A percentile compares a stretch with the other conserved stretches of the same genome.
phyloP scores from a whole-genome alignment of 2,113 vertebrate genomes.

The Pungitius pungitius region DNA sequence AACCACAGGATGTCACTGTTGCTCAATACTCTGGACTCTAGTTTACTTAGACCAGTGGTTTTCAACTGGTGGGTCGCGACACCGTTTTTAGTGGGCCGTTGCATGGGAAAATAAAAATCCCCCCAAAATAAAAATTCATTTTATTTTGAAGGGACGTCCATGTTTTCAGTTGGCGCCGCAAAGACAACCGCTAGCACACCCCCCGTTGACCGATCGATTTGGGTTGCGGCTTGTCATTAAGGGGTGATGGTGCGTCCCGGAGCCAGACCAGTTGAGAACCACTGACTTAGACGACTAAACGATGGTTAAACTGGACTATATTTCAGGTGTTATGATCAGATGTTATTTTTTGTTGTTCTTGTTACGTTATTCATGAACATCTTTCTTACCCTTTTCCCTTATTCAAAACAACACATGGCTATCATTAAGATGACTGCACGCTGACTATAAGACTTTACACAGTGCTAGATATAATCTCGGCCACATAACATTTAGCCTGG shows the following conservation, averaged over 20 bases:
- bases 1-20: conserved; percentile 64
- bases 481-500: neutral
- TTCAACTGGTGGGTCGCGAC: too few relatives aligned
- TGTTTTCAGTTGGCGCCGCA: too few relatives aligned
- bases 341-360: neutral
- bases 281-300: neutral
- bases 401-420: neutral
- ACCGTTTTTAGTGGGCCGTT: too few relatives aligned
- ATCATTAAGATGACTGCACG: neutral
- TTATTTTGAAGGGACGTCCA: too few relatives aligned
- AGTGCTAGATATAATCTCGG: neutral
- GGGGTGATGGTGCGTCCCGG: too few relatives aligned
- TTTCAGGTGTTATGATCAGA: neutral
- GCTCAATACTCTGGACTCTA: conserved; percentile 6
- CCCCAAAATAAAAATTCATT: too few relatives aligned
- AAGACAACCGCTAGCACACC: too few relatives aligned
- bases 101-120: too few relatives aligned
- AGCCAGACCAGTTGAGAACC: too few relatives aligned
- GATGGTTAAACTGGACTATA: neutral
- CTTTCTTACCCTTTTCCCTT: neutral
- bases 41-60: conserved; percentile 11
- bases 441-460: neutral
- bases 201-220: too few relatives aligned
- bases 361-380: neutral
- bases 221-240: too few relatives aligned